These are phyloP conservation scores for Nemotelus pantherinus DNA, from an alignment of 2,888 invertebrate species.

Conservation along the genomic window DNA sequence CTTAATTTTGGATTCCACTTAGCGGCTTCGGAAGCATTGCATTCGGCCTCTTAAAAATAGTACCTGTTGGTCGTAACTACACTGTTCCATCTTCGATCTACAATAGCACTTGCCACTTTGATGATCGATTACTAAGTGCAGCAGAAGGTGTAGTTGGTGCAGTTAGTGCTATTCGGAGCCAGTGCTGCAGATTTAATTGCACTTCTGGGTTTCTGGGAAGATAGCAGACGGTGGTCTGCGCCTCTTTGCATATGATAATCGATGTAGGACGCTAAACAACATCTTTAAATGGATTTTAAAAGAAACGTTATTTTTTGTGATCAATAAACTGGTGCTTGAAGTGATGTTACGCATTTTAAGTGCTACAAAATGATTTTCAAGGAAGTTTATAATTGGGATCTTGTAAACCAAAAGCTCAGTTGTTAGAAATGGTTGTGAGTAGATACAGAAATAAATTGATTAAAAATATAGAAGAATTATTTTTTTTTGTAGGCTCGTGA, in stretches of 20 bases:
- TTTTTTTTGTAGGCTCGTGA: no score
- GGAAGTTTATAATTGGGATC: no score
- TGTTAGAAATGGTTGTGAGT: no score
- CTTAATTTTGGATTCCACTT: constrained; percentile 37
- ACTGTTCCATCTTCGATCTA: constrained; percentile 15
- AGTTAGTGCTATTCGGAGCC: neutral
- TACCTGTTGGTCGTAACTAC: constrained; percentile 30
- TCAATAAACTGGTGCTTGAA: constrained; percentile 6
- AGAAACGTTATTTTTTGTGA: constrained; percentile 7
- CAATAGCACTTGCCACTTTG: constrained; percentile 3
- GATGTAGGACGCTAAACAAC: constrained; percentile 2
- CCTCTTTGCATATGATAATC: constrained; percentile 3
- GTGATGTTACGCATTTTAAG: neutral
- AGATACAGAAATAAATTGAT: no score
- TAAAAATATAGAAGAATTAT: no score
- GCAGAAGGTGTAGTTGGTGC: neutral
- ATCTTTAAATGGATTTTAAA: neutral
- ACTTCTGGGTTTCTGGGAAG: constrained; percentile 8
- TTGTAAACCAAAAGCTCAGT: no score
- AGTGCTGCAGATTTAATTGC: constrained; percentile 9
- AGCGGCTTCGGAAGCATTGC: constrained; percentile 16
- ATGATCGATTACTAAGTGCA: constrained; percentile 18
- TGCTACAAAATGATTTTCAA: no score
- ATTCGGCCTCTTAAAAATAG: constrained; percentile 22
- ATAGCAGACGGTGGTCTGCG: neutral